Evolutionary conservation across 2,113 vertebrate species (phyloP), one percentile per base, ranked within the genome.

Genomic region (Orycteropus afer): DNA sequence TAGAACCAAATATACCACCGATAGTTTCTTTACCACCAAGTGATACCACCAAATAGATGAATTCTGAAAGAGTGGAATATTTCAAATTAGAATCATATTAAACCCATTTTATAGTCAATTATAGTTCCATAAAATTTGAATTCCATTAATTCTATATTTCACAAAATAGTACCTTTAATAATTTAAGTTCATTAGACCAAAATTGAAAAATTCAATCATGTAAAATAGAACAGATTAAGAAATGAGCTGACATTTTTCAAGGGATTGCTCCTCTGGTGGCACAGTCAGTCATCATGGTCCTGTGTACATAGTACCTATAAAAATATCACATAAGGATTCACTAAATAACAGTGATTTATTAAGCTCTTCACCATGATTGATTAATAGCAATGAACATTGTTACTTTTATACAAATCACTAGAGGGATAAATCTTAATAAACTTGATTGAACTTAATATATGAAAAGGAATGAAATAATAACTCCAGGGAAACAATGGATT

Each of bases 131-230:
- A 95, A 96, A 96, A 95, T 95, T 90, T 95, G 88, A 96, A 93
- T 96, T 93, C 71, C 37, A 95, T 90, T 96, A 96, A 96, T 96
- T 95, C 93, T 92, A 32, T 86, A 97, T 95, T 97, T 97, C 87
- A 94, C 82, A 97, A 95, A 97, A 96, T 93, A 97, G 65, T 95
- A 95, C 96, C 90, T 90, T 83, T 95, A 97, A 96, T 97, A 94
- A 94, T 96, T 95, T 96, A 96, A 90, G 82, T 96, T 96, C 93
- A 97, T 96, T 97, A 97, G 92, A 90, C 88, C 69, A 96, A 96
- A 97, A 91, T 94, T 91, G 73, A 92, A 90, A 97, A 97, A 95
- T 79, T 81, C 73, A 97, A 89, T 94, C 92, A 92, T 91, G 65
- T 97, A 77, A 97, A 95, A 84, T 86, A 90, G 78, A 93, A 92